These are phyloP conservation scores for Syrphus vitripennis DNA, from an alignment of 2,888 invertebrate genomes.

Conservation along the genomic window DNA sequence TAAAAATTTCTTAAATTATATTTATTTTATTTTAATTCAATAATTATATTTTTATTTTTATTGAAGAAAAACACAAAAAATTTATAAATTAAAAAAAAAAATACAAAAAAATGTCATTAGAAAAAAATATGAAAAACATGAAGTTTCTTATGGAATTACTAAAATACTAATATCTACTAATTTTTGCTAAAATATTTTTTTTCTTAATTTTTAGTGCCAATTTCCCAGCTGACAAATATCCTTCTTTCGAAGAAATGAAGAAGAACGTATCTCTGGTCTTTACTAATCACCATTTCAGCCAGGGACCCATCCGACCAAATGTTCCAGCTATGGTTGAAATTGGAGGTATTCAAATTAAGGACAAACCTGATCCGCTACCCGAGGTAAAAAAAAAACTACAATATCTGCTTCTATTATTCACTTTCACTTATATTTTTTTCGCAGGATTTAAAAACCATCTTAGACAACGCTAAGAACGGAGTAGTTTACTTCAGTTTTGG, in stretches of 20 bases:
- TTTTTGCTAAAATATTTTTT: background rate
- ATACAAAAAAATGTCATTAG: no score
- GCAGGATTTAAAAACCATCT: slow-evolving; percentile 74
- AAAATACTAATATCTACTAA: background rate
- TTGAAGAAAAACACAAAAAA: no score
- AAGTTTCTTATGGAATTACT: no score
- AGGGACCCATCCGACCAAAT: slow-evolving; percentile 75
- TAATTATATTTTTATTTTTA: no score
- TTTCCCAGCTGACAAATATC: slow-evolving; percentile 76
- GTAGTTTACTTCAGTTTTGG: slow-evolving; percentile 80
- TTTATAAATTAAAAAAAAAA: no score
- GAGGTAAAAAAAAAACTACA: slow-evolving; percentile 60
- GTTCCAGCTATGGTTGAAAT: slow-evolving; percentile 76
- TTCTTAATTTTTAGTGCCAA: slow-evolving; percentile 73
- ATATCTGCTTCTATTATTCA: background rate
- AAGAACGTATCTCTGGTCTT: slow-evolving; percentile 76
- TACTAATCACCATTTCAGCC: slow-evolving; percentile 75
- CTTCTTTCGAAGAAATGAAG: slow-evolving; percentile 73
- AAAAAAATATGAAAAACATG: no score
- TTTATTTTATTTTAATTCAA: no score
- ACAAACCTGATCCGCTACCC: slow-evolving; percentile 74
- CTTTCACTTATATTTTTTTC: background rate
- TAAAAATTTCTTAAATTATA: no score
- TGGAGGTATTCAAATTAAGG: slow-evolving; percentile 77
- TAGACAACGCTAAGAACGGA: slow-evolving; percentile 78